These are phyloP conservation scores for Cyclophora albipunctata DNA, from an alignment of 2,888 invertebrate genomes.

Conservation along the genomic window DNA sequence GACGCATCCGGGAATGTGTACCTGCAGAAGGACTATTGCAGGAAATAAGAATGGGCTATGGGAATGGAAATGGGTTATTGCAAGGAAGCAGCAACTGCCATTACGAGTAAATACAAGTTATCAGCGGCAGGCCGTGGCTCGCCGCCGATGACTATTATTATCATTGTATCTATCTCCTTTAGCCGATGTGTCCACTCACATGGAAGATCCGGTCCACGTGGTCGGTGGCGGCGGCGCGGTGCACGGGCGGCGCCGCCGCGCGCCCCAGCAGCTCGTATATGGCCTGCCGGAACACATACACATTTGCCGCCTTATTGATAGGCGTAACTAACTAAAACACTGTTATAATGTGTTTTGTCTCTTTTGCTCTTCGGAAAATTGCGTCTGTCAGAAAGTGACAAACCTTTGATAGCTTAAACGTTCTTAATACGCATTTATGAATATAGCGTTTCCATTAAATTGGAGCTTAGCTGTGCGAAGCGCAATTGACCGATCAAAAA, in stretches of 20 bases:
- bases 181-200: slow-evolving; percentile 64
- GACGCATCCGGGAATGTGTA: too few relatives aligned
- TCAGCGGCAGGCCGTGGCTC: too few relatives aligned
- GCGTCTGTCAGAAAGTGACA: too few relatives aligned
- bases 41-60: neutral
- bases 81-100: neutral
- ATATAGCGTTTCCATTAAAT: too few relatives aligned
- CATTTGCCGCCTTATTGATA: too few relatives aligned
- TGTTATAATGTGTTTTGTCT: too few relatives aligned
- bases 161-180: neutral
- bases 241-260: slow-evolving; percentile 83
- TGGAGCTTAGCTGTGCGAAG: neutral
- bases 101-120: too few relatives aligned
- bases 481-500: neutral
- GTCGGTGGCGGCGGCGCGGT: slow-evolving; percentile 83
- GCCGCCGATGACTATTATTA: neutral
- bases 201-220: slow-evolving; percentile 92
- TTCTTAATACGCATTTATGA: too few relatives aligned
- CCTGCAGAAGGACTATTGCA: neutral
- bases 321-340: too few relatives aligned
- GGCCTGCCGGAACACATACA: slow-evolving; percentile 45
- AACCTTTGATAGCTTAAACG: too few relatives aligned
- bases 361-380: too few relatives aligned
- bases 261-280: slow-evolving; percentile 92
- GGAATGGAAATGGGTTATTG: too few relatives aligned